Evolutionary conservation across 2,888 invertebrate genomes (phyloP).

Genomic region (Drosophila helvetica): DNA sequence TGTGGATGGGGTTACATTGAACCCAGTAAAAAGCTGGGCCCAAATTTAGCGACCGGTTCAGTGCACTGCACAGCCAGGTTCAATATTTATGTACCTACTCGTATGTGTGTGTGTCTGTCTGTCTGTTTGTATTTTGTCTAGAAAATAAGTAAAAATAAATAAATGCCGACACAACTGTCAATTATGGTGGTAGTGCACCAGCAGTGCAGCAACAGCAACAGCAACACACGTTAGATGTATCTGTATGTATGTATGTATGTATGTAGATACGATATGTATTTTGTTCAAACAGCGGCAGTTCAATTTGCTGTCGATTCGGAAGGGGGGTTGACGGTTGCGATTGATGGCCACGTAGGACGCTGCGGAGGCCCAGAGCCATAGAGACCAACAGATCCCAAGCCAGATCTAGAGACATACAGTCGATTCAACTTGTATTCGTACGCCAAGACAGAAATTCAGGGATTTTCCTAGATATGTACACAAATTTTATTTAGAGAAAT

Average conservation of each 20-base stretch:
- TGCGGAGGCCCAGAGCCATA: slow-evolving; percentile 41
- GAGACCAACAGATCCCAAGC: slow-evolving; percentile 21
- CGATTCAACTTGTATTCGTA: not conserved
- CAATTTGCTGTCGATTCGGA: slow-evolving; percentile 66
- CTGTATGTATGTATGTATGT: slow-evolving; percentile 23
- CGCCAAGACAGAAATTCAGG: slow-evolving; percentile 1
- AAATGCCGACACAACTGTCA: slow-evolving; percentile 73
- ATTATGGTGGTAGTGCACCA: slow-evolving; percentile 63
- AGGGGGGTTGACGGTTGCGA: slow-evolving; percentile 41
- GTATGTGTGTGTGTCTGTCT: slow-evolving; percentile 22
- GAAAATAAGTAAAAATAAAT: slow-evolving; percentile 49
- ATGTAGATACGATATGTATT: slow-evolving; percentile 27
- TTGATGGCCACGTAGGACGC: slow-evolving; percentile 65
- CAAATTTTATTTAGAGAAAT: too few species aligned
- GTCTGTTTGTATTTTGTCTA: slow-evolving; percentile 39
- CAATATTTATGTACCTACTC: not conserved
- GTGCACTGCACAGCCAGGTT: slow-evolving; percentile 60
- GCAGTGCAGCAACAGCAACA: slow-evolving; percentile 31
- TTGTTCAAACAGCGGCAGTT: slow-evolving; percentile 67
- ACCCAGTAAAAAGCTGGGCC: slow-evolving; percentile 70
- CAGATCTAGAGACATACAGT: slow-evolving; percentile 20
- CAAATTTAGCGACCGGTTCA: slow-evolving; percentile 72
- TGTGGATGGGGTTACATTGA: slow-evolving; percentile 70
- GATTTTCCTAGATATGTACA: too few species aligned
- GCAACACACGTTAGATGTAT: slow-evolving; percentile 34